phyloP scores from a whole-genome alignment of 2,113 vertebrate genomes.

The Sorex araneus region DNA sequence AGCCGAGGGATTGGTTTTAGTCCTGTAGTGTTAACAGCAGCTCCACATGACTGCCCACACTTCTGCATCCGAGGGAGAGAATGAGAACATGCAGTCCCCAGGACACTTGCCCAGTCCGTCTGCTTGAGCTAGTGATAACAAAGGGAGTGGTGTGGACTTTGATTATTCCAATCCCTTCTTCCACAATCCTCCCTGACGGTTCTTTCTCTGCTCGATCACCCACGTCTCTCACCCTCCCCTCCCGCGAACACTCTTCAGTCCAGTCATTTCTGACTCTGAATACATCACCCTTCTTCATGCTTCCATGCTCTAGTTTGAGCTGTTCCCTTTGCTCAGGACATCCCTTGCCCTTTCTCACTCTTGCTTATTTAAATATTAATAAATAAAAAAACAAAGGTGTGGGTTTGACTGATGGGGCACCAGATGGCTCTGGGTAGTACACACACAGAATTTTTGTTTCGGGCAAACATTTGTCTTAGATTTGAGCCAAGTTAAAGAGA shows the following conservation, averaged over 20 bases:
- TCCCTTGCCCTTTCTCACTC: background rate
- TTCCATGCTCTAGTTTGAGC: background rate
- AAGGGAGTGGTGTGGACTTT: slow-evolving; percentile 78
- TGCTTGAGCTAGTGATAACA: slow-evolving; percentile 80
- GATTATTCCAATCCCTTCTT: slow-evolving; percentile 76
- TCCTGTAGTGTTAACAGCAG: slow-evolving; percentile 89
- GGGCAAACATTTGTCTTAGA: slow-evolving; percentile 73
- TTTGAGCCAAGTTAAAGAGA: slow-evolving; percentile 56
- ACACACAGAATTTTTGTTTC: slow-evolving; percentile 66
- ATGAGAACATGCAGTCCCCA: slow-evolving; percentile 83
- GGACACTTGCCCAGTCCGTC: slow-evolving; percentile 85
- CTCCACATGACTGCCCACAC: slow-evolving; percentile 89
- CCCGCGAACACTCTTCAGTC: accelerated
- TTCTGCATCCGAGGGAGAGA: slow-evolving; percentile 76
- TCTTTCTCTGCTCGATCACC: background rate
- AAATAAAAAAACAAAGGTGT: background rate
- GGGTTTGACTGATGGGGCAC: background rate
- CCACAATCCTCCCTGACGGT: slow-evolving; percentile 47
- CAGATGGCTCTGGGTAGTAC: slow-evolving; percentile 51
- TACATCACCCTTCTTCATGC: background rate
- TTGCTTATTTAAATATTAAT: background rate
- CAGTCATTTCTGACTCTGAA: background rate
- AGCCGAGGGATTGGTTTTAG: slow-evolving; percentile 88
- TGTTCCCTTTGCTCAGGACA: background rate
- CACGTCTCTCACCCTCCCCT: background rate